A percentile compares a stretch with the other conserved stretches of the same genome.
phyloP scores from a whole-genome alignment of 2,888 invertebrate genomes.

The Leptinotarsa tumamoca region DNA sequence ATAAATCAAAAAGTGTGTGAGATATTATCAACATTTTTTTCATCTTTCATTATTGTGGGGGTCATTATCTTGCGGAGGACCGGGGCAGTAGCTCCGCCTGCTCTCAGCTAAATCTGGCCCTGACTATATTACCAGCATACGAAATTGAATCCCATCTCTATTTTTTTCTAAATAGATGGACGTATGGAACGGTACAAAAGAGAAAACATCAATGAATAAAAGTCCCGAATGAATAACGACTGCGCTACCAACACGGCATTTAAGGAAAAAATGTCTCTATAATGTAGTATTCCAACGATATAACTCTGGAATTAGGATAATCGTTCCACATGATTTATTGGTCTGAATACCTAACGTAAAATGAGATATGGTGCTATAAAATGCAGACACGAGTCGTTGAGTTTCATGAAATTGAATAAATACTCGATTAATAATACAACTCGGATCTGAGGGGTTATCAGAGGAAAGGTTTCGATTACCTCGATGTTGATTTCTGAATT shows the following conservation, averaged over 20 bases:
- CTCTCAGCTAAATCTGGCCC: too few relatives aligned
- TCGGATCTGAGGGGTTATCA: background rate
- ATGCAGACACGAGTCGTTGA: constrained; percentile 12
- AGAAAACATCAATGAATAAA: constrained; percentile 13
- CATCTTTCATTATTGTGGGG: too few relatives aligned
- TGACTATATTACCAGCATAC: background rate
- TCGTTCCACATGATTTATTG: constrained; percentile 27
- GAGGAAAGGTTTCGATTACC: background rate
- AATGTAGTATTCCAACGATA: constrained; percentile 16
- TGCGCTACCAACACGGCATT: constrained; percentile 1
- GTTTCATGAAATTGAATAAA: constrained; percentile 14
- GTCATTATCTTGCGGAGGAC: too few relatives aligned
- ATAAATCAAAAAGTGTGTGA: too few relatives aligned
- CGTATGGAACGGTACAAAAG: background rate
- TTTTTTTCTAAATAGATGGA: background rate
- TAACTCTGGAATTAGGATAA: constrained; percentile 27
- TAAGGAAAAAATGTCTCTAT: background rate
- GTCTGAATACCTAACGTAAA: constrained; percentile 22
- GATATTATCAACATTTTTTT: too few relatives aligned
- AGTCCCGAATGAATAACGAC: constrained; percentile 12
- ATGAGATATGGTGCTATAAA: constrained; percentile 17
- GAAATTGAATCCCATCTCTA: background rate
- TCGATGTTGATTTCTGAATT: background rate
- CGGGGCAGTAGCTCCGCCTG: too few relatives aligned
- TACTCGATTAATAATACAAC: constrained; percentile 1